These are phyloP conservation scores for Lepisosteus oculatus DNA, from an alignment of 2,113 vertebrate species.

Conservation along the genomic window DNA sequence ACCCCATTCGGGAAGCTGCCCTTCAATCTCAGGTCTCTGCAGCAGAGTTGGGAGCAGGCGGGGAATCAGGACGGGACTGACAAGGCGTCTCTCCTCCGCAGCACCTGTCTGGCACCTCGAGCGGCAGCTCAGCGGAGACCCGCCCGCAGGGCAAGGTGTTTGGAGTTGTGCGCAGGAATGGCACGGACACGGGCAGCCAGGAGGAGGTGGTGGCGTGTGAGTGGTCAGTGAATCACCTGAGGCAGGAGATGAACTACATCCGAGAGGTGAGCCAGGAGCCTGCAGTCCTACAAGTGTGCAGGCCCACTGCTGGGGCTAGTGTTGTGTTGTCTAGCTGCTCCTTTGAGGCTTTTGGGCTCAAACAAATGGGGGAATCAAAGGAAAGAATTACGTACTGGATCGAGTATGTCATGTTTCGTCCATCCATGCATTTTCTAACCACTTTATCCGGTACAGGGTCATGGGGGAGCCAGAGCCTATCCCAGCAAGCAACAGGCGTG, in stretches of 20 bases:
- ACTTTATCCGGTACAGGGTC: too few relatives aligned
- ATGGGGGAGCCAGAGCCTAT: too few relatives aligned
- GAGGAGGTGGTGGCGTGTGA: conserved; percentile 91
- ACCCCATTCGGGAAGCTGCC: too few relatives aligned
- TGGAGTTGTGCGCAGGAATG: conserved; percentile 75
- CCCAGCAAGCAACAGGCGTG: too few relatives aligned
- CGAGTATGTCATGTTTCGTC: too few relatives aligned
- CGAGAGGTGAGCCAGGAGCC: conserved; percentile 71
- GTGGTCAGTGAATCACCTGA: conserved; percentile 86
- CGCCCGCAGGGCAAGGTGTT: conserved; percentile 78
- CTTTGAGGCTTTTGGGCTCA: too few relatives aligned
- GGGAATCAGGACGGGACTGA: too few relatives aligned
- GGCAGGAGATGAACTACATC: conserved; percentile 96
- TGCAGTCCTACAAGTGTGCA: neutral
- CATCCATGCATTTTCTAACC: too few relatives aligned
- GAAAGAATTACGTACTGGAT: too few relatives aligned
- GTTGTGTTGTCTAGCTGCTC: too few relatives aligned
- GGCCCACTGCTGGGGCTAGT: neutral
- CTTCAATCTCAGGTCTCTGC: neutral
- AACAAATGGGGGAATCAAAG: too few relatives aligned
- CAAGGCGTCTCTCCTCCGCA: conserved; percentile 58
- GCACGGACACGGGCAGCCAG: conserved; percentile 70
- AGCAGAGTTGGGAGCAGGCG: too few relatives aligned
- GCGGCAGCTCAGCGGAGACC: conserved; percentile 66
- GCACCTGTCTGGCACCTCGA: conserved; percentile 68